These are phyloP conservation scores for Neosilurus hyrtlii DNA, from an alignment of 2,797 vertebrate genomes.

Conservation along the genomic window DNA sequence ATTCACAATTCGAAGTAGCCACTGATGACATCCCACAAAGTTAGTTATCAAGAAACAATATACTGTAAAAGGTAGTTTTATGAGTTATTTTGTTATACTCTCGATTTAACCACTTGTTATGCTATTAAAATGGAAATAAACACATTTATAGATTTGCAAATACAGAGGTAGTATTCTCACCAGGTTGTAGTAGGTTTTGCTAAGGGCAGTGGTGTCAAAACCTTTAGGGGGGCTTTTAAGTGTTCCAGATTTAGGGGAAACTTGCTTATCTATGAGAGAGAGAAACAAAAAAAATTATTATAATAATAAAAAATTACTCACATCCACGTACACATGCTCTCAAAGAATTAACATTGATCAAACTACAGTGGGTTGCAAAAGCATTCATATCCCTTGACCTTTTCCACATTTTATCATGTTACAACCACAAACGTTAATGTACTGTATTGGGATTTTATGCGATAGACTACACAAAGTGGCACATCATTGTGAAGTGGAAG, in stretches of 20 bases:
- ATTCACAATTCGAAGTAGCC: background rate
- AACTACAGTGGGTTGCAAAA: too few species aligned
- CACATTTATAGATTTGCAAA: background rate
- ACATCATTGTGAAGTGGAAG: too few species aligned
- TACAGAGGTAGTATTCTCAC: conserved; percentile 72
- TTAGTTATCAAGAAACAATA: background rate
- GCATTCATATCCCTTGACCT: too few species aligned
- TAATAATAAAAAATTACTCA: background rate
- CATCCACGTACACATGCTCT: background rate
- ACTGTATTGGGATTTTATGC: too few species aligned
- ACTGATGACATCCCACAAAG: conserved; percentile 12
- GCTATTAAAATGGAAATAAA: background rate
- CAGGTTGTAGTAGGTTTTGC: conserved; percentile 97
- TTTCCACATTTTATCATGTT: too few species aligned
- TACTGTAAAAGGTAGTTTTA: background rate
- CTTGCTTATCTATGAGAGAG: conserved; percentile 78
- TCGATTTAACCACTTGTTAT: too few species aligned
- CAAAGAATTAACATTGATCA: background rate
- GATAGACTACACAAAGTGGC: too few species aligned
- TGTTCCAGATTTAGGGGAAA: conserved; percentile 83
- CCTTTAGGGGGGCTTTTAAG: conserved; percentile 92
- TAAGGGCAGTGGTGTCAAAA: conserved; percentile 88
- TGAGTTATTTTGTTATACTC: background rate
- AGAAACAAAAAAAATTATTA: background rate
- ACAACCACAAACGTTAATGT: too few species aligned